These are phyloP conservation scores for Hycleus cichorii DNA, from an alignment of 1,140 invertebrate species.

Conservation along the genomic window DNA sequence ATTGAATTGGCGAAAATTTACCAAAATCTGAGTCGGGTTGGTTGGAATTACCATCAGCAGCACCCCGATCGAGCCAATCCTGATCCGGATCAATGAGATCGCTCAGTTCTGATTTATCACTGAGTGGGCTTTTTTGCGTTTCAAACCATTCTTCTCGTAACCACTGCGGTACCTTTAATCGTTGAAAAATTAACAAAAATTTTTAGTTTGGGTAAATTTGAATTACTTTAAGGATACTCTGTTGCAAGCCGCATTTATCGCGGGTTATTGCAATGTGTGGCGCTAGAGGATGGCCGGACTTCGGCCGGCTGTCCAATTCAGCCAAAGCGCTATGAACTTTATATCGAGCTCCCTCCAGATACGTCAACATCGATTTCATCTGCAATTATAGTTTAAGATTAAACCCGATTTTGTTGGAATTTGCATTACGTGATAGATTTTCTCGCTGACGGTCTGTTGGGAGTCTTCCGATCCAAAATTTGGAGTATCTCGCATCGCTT, in stretches of 20 bases:
- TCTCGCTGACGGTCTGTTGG: conserved; percentile 86
- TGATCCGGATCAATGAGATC: conserved; percentile 29
- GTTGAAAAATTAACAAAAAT: conserved; percentile 1
- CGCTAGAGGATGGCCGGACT: conserved; percentile 70
- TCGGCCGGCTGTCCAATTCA: conserved; percentile 69
- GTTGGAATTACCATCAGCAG: conserved; percentile 75
- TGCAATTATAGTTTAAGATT: conserved; percentile 40
- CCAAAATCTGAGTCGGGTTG: conserved; percentile 73
- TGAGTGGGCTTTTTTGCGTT: conserved; percentile 50
- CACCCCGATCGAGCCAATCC: conserved; percentile 66
- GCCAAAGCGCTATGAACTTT: conserved; percentile 77
- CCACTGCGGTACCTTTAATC: conserved; percentile 67
- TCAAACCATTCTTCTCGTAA: conserved; percentile 55
- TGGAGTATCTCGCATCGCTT: conserved; percentile 84
- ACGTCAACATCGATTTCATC: conserved; percentile 88
- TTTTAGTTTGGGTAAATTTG: not conserved
- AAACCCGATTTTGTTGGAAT: conserved; percentile 2
- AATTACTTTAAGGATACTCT: conserved; percentile 72
- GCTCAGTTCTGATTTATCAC: conserved; percentile 34
- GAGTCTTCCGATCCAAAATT: conserved; percentile 83
- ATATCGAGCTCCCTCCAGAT: conserved; percentile 81
- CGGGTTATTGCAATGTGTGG: conserved; percentile 79
- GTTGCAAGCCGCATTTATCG: conserved; percentile 83
- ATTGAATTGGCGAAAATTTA: conserved; percentile 31
- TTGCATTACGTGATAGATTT: conserved; percentile 72